Base-by-base conservation (phyloP, 2,888 invertebrate species). In the Zootermopsis nevadensis region DNA sequence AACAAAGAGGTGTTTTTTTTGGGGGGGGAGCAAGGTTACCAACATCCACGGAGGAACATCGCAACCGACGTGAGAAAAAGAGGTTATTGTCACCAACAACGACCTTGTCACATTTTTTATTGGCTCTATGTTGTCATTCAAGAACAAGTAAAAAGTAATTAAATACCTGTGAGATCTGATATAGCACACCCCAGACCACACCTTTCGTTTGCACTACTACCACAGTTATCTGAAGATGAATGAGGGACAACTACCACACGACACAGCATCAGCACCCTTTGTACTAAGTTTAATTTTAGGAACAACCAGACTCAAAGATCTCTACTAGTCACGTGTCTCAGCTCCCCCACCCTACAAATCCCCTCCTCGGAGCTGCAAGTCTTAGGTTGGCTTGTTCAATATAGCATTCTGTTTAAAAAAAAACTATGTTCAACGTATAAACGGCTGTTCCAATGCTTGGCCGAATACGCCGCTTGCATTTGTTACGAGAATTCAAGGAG, bases 221-320 rank as follows among this genome's bases (percentile, higher is more conserved):
- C 66, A 27, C 66, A 10, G 66, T 1, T 66, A 15, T 48, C 48
- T 19, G 15, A 48, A 3, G 48, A 3, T n/a, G 27, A 66, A 4
- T 1, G 66, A 66, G 66, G 66, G 66, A 19, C 15, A 69, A 19
- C 60, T 12, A 60, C 74, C 33, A 8, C 74, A 22, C 38, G 22
- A 74, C 74, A 38, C 74, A 35, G 42, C 74, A 38, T 38, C 74
- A 38, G 74, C 74, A 42, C 74, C 74, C 74, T 74, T 74, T 74
- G 74, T 74, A 74, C 74, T 74, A 42, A 55, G 60, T 79, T 79
- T 79, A 79, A 79, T 60, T 79, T 79, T 79, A 79, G 79, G 77
- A 27, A 77, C 77, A 77, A 31, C 38, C 79, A 35, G 66, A 35
- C 55, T 79, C 66, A 35, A 79, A 60, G 35, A 77, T 38, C 79